Conservation (phyloP, 2,113 vertebrate genomes). For the Ochotona curzoniae region DNA sequence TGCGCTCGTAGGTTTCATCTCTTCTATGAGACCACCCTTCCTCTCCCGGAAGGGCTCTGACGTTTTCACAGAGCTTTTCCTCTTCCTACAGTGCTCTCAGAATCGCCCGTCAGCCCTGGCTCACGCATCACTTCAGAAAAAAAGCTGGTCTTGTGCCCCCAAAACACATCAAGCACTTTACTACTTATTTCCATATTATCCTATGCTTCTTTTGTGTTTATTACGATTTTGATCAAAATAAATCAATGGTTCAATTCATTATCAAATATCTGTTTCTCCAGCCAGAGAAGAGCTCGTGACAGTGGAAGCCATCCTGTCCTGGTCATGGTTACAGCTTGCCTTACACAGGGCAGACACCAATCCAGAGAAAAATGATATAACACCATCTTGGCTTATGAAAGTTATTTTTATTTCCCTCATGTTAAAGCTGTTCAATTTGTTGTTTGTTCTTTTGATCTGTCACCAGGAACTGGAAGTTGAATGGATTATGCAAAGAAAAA, state of each 20-base stretch:
- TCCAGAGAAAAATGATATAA: fast-evolving
- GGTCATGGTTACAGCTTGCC: too few species aligned
- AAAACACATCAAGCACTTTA: background rate
- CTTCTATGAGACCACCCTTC: background rate
- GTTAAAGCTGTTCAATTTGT: background rate
- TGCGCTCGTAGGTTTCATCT: background rate
- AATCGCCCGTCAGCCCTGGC: background rate
- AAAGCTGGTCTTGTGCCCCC: background rate
- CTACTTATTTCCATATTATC: background rate
- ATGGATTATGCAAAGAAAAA: background rate
- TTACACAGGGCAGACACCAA: background rate
- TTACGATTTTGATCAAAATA: background rate
- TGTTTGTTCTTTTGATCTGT: background rate
- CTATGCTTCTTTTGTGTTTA: background rate
- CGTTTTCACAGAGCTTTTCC: background rate
- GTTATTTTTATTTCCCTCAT: background rate
- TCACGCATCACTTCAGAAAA: background rate
- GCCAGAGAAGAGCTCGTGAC: background rate
- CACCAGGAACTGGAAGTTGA: background rate
- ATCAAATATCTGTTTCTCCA: background rate
- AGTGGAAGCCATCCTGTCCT: fast-evolving
- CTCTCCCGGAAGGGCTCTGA: too few species aligned
- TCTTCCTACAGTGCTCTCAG: background rate
- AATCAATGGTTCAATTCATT: background rate
- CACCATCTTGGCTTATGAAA: background rate